Evolutionary conservation across 1,140 invertebrate genomes (phyloP).

Genomic region (Drosophila pseudoananassae): DNA sequence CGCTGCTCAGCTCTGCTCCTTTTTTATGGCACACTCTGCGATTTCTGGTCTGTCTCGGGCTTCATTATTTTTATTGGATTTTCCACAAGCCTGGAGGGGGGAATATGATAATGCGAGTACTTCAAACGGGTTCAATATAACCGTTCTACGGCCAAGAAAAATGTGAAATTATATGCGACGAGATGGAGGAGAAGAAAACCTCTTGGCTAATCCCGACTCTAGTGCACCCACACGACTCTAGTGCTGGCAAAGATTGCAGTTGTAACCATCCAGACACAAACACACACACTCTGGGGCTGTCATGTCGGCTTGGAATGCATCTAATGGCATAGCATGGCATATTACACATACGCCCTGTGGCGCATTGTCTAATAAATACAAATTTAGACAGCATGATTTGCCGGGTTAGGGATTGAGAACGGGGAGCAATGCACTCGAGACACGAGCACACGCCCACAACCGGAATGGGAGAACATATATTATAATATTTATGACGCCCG

Average conservation of each 20-base stretch:
- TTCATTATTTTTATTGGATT: constrained; percentile 80
- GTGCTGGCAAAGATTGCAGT: constrained; percentile 21
- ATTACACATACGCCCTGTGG: constrained; percentile 80
- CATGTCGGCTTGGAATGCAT: constrained; percentile 69
- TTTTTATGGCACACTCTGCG: constrained; percentile 58
- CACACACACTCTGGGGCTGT: constrained; percentile 34
- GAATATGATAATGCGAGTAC: constrained; percentile 72
- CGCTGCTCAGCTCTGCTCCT: constrained; percentile 32
- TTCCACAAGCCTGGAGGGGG: constrained; percentile 14
- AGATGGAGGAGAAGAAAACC: constrained; percentile 6
- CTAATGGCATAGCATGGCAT: constrained; percentile 66
- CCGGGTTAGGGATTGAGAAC: constrained; percentile 28
- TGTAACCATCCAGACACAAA: constrained; percentile 15
- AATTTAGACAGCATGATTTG: constrained; percentile 77
- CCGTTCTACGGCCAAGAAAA: constrained; percentile 50
- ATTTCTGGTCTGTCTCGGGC: constrained; percentile 40
- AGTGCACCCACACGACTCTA: constrained; percentile 26
- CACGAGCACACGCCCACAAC: neutral
- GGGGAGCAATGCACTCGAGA: constrained; percentile 43
- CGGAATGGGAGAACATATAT: constrained; percentile 3
- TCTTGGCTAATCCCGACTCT: constrained; percentile 44
- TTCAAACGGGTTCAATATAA: constrained; percentile 72
- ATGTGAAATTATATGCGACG: constrained; percentile 7
- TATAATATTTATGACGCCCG: constrained; percentile 66
- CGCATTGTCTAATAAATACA: constrained; percentile 77